Percentiles rank a stretch among this genome's conserved stretches.
Conservation (phyloP, 2,797 vertebrate genomes). For the Bradypodion pumilum region DNA sequence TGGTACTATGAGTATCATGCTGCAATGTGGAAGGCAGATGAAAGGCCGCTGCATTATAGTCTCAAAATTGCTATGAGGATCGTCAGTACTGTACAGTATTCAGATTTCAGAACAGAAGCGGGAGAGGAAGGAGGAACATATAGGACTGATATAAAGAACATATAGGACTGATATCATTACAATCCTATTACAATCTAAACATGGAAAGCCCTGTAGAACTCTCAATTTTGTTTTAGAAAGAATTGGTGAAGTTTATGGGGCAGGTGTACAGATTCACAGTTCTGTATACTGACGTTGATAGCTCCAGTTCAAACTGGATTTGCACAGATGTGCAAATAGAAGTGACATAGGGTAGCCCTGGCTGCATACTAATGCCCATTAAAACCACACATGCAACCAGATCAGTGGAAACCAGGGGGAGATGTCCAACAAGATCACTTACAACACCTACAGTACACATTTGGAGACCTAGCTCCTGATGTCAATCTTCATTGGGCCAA, state of each 20-base stretch:
- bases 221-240: neutral
- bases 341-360: neutral
- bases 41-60: no score
- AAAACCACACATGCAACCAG: neutral
- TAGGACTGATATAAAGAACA: constrained; percentile 57
- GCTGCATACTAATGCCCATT: no score
- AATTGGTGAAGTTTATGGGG: neutral
- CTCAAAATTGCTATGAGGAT: no score
- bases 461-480: no score
- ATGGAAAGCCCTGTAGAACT: neutral
- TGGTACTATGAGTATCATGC: no score
- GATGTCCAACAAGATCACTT: neutral
- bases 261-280: neutral
- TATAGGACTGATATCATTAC: constrained; percentile 49
- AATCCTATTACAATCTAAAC: neutral
- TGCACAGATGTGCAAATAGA: neutral
- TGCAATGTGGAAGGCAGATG: no score
- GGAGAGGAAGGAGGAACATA: no score
- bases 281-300: neutral
- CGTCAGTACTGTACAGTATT: no score
- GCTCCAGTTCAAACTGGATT: neutral
- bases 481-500: neutral
- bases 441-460: neutral
- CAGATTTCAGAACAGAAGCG: no score
- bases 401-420: neutral